Conservation (phyloP, 2,113 vertebrate genomes). For the Pogonocichla stellata region DNA sequence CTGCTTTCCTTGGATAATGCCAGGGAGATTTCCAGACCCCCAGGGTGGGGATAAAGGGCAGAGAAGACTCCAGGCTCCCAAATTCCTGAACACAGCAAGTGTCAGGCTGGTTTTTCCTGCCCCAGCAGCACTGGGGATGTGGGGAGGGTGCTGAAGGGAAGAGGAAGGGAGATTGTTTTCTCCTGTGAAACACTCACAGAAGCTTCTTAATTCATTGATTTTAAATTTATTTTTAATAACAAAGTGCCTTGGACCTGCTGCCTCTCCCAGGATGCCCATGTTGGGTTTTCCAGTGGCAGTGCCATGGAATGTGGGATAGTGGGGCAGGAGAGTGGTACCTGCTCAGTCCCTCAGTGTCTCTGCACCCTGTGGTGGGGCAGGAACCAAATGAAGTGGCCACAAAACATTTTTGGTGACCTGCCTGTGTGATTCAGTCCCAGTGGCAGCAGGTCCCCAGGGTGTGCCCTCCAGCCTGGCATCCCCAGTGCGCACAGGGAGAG, state of each 20-base stretch:
- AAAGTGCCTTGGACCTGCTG: not conserved
- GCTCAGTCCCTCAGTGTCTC: not conserved
- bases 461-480: not conserved
- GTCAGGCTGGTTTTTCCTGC: accelerated
- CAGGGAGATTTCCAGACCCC: not conserved
- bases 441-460: not conserved
- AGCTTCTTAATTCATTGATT: not conserved
- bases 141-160: not conserved
- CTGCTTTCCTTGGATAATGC: not conserved
- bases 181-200: not conserved
- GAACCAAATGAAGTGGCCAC: not conserved
- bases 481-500: accelerated
- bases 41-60: not conserved
- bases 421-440: not conserved
- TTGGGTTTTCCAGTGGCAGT: not conserved
- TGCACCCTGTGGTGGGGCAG: not conserved
- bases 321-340: not conserved
- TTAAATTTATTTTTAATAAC: not conserved
- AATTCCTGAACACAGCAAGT: accelerated
- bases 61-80: not conserved
- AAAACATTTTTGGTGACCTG: accelerated
- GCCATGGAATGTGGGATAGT: accelerated
- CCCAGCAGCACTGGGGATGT: not conserved
- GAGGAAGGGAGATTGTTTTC: not conserved
- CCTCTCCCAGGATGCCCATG: not conserved